Base-by-base conservation (phyloP, 1,140 invertebrate species). In the Pseudomyrmex sp. region DNA sequence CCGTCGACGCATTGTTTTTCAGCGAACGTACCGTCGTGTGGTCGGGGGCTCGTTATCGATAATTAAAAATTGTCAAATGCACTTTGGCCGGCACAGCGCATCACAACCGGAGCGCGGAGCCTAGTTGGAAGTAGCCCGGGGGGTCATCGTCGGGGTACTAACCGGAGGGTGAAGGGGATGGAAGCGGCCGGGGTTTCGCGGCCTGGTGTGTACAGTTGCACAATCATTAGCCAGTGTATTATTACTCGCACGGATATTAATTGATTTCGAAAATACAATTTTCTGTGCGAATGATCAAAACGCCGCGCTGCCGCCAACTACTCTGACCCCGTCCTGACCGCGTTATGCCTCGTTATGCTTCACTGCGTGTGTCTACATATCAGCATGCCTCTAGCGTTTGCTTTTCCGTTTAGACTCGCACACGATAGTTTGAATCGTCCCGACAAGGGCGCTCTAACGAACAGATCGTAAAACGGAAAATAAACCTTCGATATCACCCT, bases 181-280 rank as follows among this genome's bases (percentile, higher is more conserved):
- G 48, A 50, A 9, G 66, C 13, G 46, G 72, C 23, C 1, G 18
- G 72, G 80, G 66, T 26, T 62, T 70, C 35, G 35, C 35, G 82
- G 46, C 10, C 44, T 50, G 63, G 61, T 84, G 83, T 80, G 74
- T 87, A 84, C 82, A 18, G 79, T 48, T 86, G 87, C 69, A 80
- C 90, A 85, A 93, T 94, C 91, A 94, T 94, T 93, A 94, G 86
- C 91, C 87, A 86, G 89, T 91, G 89, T 90, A 94, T 94, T 94
- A 93, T 94, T 92, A 94, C 90, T 92, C 91, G 87, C 77, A 89
- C 83, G 90, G 90, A 93, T 93, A 94, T 92, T 93, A 94, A 94
- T 94, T 94, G 91, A 93, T 93, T 93, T 92, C 87, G 89, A 93
- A 93, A 94, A 93, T 91, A 93, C 91, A 93, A 94, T 94, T 94